These are phyloP conservation scores for Cerastis rubricosa DNA, from an alignment of 2,888 invertebrate genomes.

Conservation along the genomic window DNA sequence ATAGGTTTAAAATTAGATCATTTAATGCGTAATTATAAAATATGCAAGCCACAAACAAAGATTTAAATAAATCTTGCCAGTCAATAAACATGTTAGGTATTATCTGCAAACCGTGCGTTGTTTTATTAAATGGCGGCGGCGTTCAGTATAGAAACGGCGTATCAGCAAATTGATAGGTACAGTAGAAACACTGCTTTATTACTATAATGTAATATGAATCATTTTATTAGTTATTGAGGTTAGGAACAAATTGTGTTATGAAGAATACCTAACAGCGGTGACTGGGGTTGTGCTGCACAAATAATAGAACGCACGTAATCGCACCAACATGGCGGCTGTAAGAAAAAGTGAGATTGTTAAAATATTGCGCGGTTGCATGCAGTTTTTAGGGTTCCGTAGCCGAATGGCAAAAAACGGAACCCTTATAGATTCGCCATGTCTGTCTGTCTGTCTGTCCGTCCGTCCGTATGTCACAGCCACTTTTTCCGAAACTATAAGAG, in stretches of 20 bases:
- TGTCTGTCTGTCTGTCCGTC: no score
- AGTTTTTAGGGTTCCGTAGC: no score
- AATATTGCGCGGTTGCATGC: slow-evolving; percentile 7
- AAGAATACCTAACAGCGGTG: slow-evolving; percentile 31
- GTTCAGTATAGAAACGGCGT: slow-evolving; percentile 39
- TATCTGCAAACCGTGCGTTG: slow-evolving; percentile 30
- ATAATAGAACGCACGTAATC: slow-evolving; percentile 35
- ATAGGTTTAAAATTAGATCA: slow-evolving; percentile 32
- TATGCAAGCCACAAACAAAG: slow-evolving; percentile 25
- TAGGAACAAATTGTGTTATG: slow-evolving; percentile 48
- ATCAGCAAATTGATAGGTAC: slow-evolving; percentile 56
- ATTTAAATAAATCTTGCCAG: slow-evolving; percentile 40
- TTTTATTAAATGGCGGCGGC: slow-evolving; percentile 38
- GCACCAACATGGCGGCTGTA: slow-evolving; percentile 31
- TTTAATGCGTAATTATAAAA: slow-evolving; percentile 1
- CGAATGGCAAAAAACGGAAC: no score
- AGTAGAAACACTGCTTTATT: slow-evolving; percentile 36
- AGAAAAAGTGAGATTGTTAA: slow-evolving; percentile 9
- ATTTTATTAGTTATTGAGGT: slow-evolving; percentile 61
- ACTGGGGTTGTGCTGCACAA: slow-evolving; percentile 30
- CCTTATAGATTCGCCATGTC: no score
- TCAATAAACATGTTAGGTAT: slow-evolving; percentile 38
- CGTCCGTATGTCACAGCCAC: no score
- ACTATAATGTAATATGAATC: slow-evolving; percentile 53
- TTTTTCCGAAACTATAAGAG: no score